Base-by-base conservation (phyloP, 1,140 invertebrate species). In the Euura saliciscinereae region DNA sequence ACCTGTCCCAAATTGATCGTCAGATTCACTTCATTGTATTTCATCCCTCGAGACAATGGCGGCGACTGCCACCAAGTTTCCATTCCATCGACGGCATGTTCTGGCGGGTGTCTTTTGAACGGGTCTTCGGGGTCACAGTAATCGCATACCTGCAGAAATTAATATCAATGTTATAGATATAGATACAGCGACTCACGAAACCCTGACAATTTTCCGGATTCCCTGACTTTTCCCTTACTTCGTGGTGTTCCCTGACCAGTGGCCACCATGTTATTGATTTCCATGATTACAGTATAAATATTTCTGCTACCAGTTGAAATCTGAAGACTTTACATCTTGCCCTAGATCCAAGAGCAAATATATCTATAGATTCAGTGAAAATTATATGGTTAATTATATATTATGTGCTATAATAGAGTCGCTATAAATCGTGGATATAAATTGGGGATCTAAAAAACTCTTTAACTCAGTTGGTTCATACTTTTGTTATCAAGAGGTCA, bases 1-100 rank as follows among this genome's bases (percentile, higher is more conserved):
- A 96, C 97, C 92, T 99, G 98, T 83, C 96, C 98, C 70, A 99
- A 90, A 87, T 99, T 95, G 77, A 99, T 97, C 75, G 98, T 99
- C 67, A 99, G 89, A 84, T 98, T 99, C 79, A 99, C 96, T 89
- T 97, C 93, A 83, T 98, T 98, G 90, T 97, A 99, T 84, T 97
- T 95, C 90, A 95, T 95, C 46, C 97, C 97, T 79, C 98, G 89
- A 8, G 98, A 99, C n/a, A 99, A 88, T 2, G 98, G 98, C 1
- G 98, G 98, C 85, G 95, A 97, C 87, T 98, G 96, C 97, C 97
- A 99, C 97, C 97, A 99, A 43, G 93, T 93, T 83, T 97, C 95
- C 81, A 94, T 95, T 67, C 98, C 98, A 83, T 99, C 97, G 65
- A 98, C 96, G 2, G 98, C 98, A 88, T 94, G 94, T 80, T 94